Evolutionary conservation across 2,888 invertebrate species (phyloP), one percentile per base, ranked within the genome.

Genomic region (Lymantria dispar): DNA sequence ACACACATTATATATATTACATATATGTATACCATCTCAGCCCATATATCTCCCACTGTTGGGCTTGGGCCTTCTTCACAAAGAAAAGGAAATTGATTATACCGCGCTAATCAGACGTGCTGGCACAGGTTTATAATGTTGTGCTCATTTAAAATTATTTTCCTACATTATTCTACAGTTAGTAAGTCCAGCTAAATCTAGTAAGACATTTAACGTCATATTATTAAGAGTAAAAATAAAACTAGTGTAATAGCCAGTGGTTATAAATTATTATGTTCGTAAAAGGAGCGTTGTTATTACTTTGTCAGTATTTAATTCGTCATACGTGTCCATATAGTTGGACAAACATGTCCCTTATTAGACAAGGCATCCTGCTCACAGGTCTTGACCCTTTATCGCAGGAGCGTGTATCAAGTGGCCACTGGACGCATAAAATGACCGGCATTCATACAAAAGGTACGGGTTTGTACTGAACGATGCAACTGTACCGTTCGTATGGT

Each of bases 371-470:
- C 80, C 83, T 79, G 77, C 73, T 70, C 60, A 69, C 62, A 68
- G 77, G 84, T 80, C 80, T 68, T 80, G 87, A 86, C 85, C 87
- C 71, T 75, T 87, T 87, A 87, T 87, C 87, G 72, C 62, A 63
- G 60, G 60, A 56, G 57, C 50, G 52, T 66, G 72, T 74, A 72
- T 77, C 77, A 73, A 73, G 72, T 78, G 78, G 74, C 66, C 71
- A 74, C 59, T 70, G 78, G 62, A 65, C 72, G 76, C 69, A 76
- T 77, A 75, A 78, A 76, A 74, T 73, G 72, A 68, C 68, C 67
- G 65, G 70, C 74, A 72, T 74, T 76, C 73, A 73, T 72, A 59
- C 52, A 45, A 44, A 58, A 68, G 65, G 62, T 56, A 52, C 29
- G 54, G 44, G 45, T 55, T 51, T 45, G 44, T 43, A 45, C 37